Conservation (phyloP, 1,140 invertebrate genomes). For the Pomacea maculata region DNA sequence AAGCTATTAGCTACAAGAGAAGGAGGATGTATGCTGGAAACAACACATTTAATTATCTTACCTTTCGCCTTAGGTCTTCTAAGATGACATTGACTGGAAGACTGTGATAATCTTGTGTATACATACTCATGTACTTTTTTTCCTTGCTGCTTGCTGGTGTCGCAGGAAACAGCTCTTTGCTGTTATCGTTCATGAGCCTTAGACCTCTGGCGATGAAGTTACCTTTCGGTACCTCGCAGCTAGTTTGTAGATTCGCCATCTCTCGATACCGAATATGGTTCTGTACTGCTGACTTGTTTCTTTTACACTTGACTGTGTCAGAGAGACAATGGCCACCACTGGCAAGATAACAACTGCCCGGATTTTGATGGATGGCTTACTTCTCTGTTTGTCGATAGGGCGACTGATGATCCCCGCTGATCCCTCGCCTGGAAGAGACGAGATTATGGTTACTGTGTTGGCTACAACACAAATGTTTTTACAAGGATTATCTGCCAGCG, state of each 20-base stretch:
- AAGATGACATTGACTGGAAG: conserved; percentile 11
- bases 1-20: no score
- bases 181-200: conserved; percentile 40
- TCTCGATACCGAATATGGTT: background rate
- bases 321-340: no score
- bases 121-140: conserved; percentile 37
- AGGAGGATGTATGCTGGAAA: no score
- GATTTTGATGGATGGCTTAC: background rate
- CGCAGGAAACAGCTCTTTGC: conserved; percentile 35
- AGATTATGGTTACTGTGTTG: no score
- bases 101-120: conserved; percentile 28
- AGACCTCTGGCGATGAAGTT: conserved; percentile 45
- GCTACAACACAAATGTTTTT: no score
- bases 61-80: conserved; percentile 11
- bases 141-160: conserved; percentile 28
- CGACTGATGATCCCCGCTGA: background rate
- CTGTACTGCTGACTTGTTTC: no score
- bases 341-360: no score
- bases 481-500: no score
- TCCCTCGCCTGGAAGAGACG: no score
- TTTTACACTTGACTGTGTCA: no score
- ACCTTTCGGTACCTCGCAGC: conserved; percentile 26
- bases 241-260: background rate
- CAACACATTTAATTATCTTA: conserved; percentile 6
- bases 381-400: background rate